Percentiles rank a stretch among this genome's conserved stretches.
Evolutionary conservation across 1,140 invertebrate species (phyloP).

Genomic region (Drosophila jambulina): DNA sequence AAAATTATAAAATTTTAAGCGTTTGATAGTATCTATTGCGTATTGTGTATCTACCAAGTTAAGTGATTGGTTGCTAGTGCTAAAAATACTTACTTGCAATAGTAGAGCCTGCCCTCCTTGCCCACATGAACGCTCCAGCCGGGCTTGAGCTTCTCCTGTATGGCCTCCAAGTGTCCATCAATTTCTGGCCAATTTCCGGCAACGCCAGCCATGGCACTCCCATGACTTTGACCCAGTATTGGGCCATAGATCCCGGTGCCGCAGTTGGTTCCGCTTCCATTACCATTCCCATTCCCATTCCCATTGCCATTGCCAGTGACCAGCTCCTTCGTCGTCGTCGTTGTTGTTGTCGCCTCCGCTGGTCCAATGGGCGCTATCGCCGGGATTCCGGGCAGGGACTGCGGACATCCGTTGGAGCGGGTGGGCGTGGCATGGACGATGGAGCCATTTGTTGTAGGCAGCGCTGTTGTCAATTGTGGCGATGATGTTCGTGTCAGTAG

Average conservation of each 20-base stretch:
- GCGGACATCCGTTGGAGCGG: conserved; percentile 57
- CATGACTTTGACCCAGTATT: conserved; percentile 62
- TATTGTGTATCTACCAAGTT: background rate
- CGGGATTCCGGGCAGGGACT: conserved; percentile 65
- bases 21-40: background rate
- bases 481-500: conserved; percentile 82
- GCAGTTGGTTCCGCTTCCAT: conserved; percentile 4
- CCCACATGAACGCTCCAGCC: conserved; percentile 91
- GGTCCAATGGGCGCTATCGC: conserved; percentile 20
- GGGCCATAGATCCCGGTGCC: conserved; percentile 59
- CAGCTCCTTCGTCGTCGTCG: conserved; percentile 30
- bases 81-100: conserved; percentile 91
- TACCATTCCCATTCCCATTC: conserved; percentile 15
- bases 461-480: conserved; percentile 70
- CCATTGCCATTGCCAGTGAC: conserved; percentile 23
- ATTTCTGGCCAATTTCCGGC: conserved; percentile 81
- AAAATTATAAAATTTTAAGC: background rate
- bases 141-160: conserved; percentile 86
- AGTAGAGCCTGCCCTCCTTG: conserved; percentile 90
- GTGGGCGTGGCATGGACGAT: conserved; percentile 41
- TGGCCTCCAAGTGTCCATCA: conserved; percentile 85
- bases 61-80: background rate
- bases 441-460: conserved; percentile 70
- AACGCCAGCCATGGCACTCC: conserved; percentile 41
- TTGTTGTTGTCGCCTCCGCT: conserved; percentile 27